Evolutionary conservation across 2,888 invertebrate genomes (phyloP).

Genomic region (Drosophila aldrichi): DNA sequence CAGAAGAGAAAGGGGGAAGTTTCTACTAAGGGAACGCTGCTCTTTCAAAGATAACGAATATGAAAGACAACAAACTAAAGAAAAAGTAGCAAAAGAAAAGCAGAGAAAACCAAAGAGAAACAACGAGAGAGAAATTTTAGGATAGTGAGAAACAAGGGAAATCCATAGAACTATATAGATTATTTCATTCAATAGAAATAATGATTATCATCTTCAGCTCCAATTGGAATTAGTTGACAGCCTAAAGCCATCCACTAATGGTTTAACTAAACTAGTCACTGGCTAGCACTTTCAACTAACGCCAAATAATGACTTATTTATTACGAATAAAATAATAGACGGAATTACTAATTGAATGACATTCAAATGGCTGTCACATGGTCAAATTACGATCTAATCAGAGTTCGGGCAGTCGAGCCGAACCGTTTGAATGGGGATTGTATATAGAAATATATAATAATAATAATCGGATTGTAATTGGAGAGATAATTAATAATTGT

Average conservation of each 20-base stretch:
- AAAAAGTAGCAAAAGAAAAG: too few species aligned
- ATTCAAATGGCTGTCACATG: slow-evolving; percentile 37
- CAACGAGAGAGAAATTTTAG: too few species aligned
- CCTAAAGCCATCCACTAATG: neutral
- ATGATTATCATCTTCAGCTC: neutral
- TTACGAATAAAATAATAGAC: too few species aligned
- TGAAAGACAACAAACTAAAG: too few species aligned
- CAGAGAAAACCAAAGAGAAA: too few species aligned
- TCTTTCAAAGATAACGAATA: too few species aligned
- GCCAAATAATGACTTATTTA: slow-evolving; percentile 5
- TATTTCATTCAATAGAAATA: too few species aligned
- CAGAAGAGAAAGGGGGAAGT: too few species aligned
- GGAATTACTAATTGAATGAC: neutral
- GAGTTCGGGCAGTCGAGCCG: slow-evolving; percentile 7
- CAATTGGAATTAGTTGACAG: neutral
- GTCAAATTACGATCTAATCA: neutral
- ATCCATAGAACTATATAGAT: too few species aligned
- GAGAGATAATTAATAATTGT: slow-evolving; percentile 25
- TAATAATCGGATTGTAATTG: slow-evolving; percentile 12
- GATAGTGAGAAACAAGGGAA: too few species aligned
- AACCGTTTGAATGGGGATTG: slow-evolving; percentile 10
- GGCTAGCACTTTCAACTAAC: neutral
- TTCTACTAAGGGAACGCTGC: too few species aligned
- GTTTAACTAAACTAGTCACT: neutral
- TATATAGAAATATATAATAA: neutral